phyloP scores from a whole-genome alignment of 2,797 vertebrate genomes.

The Erethizon dorsatum region DNA sequence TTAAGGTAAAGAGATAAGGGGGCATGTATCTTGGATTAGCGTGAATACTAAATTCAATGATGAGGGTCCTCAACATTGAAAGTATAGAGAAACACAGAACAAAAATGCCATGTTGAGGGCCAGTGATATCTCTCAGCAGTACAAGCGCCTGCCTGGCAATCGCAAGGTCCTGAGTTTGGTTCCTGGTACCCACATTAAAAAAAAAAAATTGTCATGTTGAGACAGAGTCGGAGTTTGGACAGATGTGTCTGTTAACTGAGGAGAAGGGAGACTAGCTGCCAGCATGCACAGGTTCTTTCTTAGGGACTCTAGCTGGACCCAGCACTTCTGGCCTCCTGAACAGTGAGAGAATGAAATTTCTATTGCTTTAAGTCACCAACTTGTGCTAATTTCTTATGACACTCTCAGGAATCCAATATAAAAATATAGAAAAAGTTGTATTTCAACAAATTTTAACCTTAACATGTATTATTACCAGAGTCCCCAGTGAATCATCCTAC shows the following conservation, averaged over 20 bases:
- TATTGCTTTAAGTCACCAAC: background rate
- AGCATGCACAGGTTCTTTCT: background rate
- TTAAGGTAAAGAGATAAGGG: background rate
- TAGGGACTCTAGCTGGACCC: background rate
- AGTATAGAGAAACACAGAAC: background rate
- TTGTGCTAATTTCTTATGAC: background rate
- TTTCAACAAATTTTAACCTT: background rate
- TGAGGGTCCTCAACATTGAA: background rate
- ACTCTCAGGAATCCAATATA: background rate
- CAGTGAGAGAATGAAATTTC: conserved; percentile 8
- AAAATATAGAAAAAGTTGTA: background rate
- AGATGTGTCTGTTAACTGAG: background rate
- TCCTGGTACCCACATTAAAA: no score
- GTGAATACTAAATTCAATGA: background rate
- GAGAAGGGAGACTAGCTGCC: background rate
- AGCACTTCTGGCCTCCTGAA: background rate
- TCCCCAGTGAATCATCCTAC: background rate
- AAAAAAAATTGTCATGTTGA: background rate
- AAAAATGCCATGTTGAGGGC: no score
- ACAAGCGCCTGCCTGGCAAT: no score
- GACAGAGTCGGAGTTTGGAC: background rate
- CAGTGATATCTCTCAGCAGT: no score
- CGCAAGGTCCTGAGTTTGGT: no score
- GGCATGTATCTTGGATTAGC: background rate
- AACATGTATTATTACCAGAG: background rate